Base-by-base conservation (phyloP, 2,113 vertebrate genomes). In the Stigmatopora argus region DNA sequence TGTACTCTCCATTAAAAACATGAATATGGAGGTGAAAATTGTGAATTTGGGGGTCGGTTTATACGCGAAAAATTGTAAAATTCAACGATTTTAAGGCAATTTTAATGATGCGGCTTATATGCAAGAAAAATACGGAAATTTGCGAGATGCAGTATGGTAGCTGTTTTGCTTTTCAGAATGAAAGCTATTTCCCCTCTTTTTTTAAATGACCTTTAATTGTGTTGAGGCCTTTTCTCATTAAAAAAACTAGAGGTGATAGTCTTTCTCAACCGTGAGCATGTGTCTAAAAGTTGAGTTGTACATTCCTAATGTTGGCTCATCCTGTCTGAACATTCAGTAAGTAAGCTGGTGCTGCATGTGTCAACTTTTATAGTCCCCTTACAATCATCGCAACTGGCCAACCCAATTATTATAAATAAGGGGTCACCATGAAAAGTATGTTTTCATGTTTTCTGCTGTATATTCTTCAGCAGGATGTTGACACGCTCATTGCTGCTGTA, bases 311-410 rank as follows among this genome's bases (percentile, higher is more conserved):
- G 45, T 65, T 56, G 31, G 56, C 62, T 34, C 49, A 34, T 18
- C 65, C 60, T 70, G 34, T 63, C 63, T 63, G 57, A 66, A 70
- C 70, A 67, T 48, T 61, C 38, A 18, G 13, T 48, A 19, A 26
- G 14, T 23, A 55, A 47, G 60, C 64, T 35, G 57, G 57, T 71
- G 17, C 74, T 73, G 71, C 72, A 80, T 84, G 67, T 79, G 79
- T 78, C 83, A 82, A 31, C 78, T 78, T 85, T 73, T 72, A 71
- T 60, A 19, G 41, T 80, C 62, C 41, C 69, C 53, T 48, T 49
- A 66, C 77, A 80, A 75, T 77, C 78, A 51, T 71, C 53, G 15
- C 66, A 47, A 13, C 69, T 7, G 1, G 67, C 47, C 71, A 67
- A 67, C 62, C 10, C n/a, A 10, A 65, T 23, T 49, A 31, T 26